Evolutionary conservation across 2,113 vertebrate genomes (phyloP), one percentile per base, ranked within the genome.

Genomic region (Pygoscelis antarcticus): DNA sequence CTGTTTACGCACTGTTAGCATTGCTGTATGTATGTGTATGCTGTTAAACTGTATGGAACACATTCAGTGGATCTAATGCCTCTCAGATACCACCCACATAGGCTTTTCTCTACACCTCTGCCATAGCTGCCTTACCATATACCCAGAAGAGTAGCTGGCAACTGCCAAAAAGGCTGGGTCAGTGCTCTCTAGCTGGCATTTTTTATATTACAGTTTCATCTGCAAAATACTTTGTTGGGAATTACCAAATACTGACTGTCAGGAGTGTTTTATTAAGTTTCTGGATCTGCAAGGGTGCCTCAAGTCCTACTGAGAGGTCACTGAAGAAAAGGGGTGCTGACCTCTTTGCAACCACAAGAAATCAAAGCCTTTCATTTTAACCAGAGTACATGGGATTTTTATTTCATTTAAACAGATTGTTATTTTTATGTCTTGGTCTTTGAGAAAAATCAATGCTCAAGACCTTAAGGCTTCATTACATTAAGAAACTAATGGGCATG

Each of bases 1-100:
- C 27, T 46, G 34, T 47, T 58, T 4, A 23, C 4, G 5, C 36
- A 6, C 20, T 6, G 4, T 34, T 58, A 47, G 30, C 27, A 12
- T 36, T 62, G 30, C 71, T 86, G 9, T 46, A 3, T 52, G 0
- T 40, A 11, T 0, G 0, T 38, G 34, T 70, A 3, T 4, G 4
- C 9, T 19, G 32, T 75, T 83, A 11, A 64, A 15, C 14, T 65
- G 70, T 6, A 9, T 87, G 25, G 70, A 70, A 22, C 10, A 5
- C 36, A 8, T 26, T 85, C n/a, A 40, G 38, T 49, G 38, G 15
- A 9, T 75, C 40, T 86, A 15, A 29, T 20, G 61, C 46, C 49
- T 90, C 58, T 65, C 17, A 25, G 21, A 25, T 57, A 20, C 22
- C 32, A 29, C 9, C 23, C 29, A 23, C 42, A 18, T 0, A 4